Evolutionary conservation across 2,888 invertebrate genomes (phyloP), one percentile per base, ranked within the genome.

Genomic region (Drosophila cracens): DNA sequence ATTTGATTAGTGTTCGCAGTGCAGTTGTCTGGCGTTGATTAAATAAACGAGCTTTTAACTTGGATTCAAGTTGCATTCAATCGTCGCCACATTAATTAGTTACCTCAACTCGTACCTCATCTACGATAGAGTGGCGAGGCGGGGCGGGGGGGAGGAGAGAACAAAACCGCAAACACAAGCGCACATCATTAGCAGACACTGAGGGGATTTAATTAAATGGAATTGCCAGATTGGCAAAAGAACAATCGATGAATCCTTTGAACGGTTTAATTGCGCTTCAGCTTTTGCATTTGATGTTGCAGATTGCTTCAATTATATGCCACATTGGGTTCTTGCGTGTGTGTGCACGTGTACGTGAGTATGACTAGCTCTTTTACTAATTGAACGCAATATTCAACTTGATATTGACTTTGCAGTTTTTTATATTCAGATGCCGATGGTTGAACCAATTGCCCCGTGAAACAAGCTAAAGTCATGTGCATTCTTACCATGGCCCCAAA

Each of bases 181-280:
- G 74, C 75, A 73, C 69, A 78, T 87, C 87, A 87, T 89, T 87
- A 89, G 82, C 70, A 71, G 60, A 62, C 75, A 77, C 72, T 82
- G 83, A 61, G 58, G 70, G 70, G 84, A 83, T 84, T 89, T 82
- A 89, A 84, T 86, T 83, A 81, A 88, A 88, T 88, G 76, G 86
- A 75, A 74, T 85, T 83, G 80, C 78, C 75, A 73, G 73, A 75
- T 43, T 76, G 87, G 73, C 83, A 46, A 63, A 36, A 49, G 62
- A 59, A 70, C 89, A 70, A 60, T 75, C 69, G 56, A 64, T 58
- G 56, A 53, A 53, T 67, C 51, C 70, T 67, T 82, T 76, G 67
- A 67, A 63, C 60, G 56, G 62, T 53, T 64, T 67, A 59, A 59
- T 79, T 82, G 79, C 60, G 40, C 38, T 74, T 56, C 57, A 52